Percentiles rank a stretch among this genome's conserved stretches.
These are phyloP conservation scores for Heliconius cydno DNA, from an alignment of 2,888 invertebrate genomes.

Conservation along the genomic window DNA sequence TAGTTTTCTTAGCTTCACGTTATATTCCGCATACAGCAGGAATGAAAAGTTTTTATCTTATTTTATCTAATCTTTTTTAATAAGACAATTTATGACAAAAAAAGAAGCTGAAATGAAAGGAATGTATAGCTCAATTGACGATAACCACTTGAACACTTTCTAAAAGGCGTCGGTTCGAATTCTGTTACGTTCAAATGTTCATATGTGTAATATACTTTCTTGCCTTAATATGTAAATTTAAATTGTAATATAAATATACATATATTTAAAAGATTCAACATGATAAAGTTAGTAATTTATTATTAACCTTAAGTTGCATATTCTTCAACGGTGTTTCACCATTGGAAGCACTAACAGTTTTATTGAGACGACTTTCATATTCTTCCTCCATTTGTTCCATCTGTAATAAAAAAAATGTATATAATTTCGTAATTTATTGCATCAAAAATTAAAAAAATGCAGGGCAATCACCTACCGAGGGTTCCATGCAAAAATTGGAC, in stretches of 20 bases:
- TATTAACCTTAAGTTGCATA: conserved; percentile 57
- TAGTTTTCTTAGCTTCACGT: background rate
- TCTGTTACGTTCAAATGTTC: background rate
- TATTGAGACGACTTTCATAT: conserved; percentile 60
- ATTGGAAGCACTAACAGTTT: conserved; percentile 37
- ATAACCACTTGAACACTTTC: background rate
- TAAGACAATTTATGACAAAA: no score
- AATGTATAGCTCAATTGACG: background rate
- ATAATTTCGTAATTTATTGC: background rate
- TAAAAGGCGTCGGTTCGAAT: background rate
- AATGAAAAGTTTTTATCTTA: no score
- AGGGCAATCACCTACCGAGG: no score
- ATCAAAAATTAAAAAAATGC: no score
- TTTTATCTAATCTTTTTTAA: no score
- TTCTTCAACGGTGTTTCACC: conserved; percentile 53
- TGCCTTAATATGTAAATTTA: background rate
- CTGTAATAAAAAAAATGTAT: conserved; percentile 50
- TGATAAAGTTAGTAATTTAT: background rate
- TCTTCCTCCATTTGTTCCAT: conserved; percentile 71
- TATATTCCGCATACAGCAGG: background rate
- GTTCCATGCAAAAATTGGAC: no score
- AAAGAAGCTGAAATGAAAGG: no score
- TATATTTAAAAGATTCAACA: background rate
- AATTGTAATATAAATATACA: background rate
- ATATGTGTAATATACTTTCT: background rate